Conservation (phyloP, 1,140 invertebrate genomes). For the Sminthurides bifidus region DNA sequence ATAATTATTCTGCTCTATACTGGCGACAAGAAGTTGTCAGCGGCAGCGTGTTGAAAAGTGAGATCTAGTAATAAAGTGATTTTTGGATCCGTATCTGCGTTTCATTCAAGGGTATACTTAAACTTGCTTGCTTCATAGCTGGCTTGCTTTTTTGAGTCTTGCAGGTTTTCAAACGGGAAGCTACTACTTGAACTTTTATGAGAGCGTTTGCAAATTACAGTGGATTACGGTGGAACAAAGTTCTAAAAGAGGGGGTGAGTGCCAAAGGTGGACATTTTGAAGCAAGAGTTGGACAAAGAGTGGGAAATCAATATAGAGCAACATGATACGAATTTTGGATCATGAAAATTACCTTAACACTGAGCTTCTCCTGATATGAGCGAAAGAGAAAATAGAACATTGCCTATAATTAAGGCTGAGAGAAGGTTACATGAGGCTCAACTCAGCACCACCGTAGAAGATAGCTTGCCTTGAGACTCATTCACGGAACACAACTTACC, state of each 20-base stretch:
- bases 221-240: no score
- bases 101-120: no score
- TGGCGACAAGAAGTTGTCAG: no score
- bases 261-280: background rate
- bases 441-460: constrained; percentile 8
- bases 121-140: no score
- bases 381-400: constrained; percentile 22
- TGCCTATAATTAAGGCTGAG: constrained; percentile 8
- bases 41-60: no score
- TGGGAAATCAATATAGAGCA: background rate
- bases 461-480: background rate
- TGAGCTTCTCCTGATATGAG: constrained; percentile 32
- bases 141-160: no score
- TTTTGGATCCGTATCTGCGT: no score
- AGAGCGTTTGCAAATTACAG: no score
- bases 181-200: no score
- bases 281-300: background rate
- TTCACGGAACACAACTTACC: constrained; percentile 45
- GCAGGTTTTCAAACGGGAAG: no score
- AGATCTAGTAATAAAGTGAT: no score
- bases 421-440: constrained; percentile 1
- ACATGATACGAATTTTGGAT: constrained; percentile 1
- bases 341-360: constrained; percentile 31
- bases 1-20: no score
- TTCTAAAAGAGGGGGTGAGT: background rate